Conservation (phyloP, 2,888 invertebrate species). For the Tryphoninae sp. region DNA sequence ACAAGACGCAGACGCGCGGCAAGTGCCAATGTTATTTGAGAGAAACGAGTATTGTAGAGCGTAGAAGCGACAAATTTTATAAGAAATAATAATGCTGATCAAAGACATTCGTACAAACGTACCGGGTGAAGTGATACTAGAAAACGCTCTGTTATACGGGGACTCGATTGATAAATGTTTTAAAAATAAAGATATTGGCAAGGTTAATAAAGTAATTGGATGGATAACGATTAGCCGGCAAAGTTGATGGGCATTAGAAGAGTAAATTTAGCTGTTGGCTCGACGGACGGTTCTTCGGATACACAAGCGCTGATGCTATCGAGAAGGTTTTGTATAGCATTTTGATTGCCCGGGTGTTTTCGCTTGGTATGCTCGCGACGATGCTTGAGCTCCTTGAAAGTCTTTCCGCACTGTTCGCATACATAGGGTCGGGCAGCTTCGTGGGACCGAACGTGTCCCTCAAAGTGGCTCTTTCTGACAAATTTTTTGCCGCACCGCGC, state of each 20-base stretch:
- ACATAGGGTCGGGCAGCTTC: slow-evolving; percentile 79
- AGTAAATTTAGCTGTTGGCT: slow-evolving; percentile 75
- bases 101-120: no score
- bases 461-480: slow-evolving; percentile 80
- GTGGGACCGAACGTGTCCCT: slow-evolving; percentile 79
- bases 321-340: slow-evolving; percentile 76
- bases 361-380: slow-evolving; percentile 79
- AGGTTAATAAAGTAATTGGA: slow-evolving; percentile 32
- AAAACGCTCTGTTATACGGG: no score
- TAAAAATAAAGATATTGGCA: slow-evolving; percentile 24
- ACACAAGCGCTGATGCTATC: slow-evolving; percentile 77
- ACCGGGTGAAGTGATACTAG: no score
- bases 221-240: slow-evolving; percentile 67
- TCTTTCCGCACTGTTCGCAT: slow-evolving; percentile 79
- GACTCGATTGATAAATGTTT: no score
- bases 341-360: slow-evolving; percentile 76
- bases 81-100: neutral
- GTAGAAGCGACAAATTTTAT: neutral
- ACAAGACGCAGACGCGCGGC: no score
- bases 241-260: slow-evolving; percentile 79
- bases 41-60: no score
- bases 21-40: no score
- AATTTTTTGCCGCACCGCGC: slow-evolving; percentile 80
- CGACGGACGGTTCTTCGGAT: slow-evolving; percentile 74
- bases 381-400: slow-evolving; percentile 80